Evolutionary conservation across 2,888 invertebrate species (phyloP).

Genomic region (Luperina nickerlii): DNA sequence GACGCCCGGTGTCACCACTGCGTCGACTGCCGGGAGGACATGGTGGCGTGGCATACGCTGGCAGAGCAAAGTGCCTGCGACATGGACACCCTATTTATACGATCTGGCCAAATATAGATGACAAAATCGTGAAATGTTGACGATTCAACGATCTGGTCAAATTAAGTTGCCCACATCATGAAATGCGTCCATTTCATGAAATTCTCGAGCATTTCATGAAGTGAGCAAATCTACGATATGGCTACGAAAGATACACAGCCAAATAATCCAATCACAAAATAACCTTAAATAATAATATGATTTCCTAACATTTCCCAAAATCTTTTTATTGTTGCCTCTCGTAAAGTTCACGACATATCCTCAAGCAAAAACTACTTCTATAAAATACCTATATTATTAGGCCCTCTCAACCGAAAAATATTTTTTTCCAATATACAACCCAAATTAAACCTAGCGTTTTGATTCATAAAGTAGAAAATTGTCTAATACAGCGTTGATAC

Average conservation of each 20-base stretch:
- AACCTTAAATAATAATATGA: neutral
- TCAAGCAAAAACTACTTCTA: slow-evolving; percentile 34
- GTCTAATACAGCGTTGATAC: slow-evolving; percentile 34
- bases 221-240: no score
- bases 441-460: neutral
- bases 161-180: no score
- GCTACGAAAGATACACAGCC: neutral
- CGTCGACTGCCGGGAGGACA: no score
- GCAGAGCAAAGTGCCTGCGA: no score
- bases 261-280: neutral
- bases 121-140: no score
- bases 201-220: no score
- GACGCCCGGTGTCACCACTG: no score
- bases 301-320: slow-evolving; percentile 20
- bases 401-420: slow-evolving; percentile 25
- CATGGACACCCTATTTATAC: no score
- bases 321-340: slow-evolving; percentile 33
- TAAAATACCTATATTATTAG: slow-evolving; percentile 36
- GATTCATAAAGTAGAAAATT: slow-evolving; percentile 8
- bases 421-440: neutral
- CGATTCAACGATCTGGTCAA: no score
- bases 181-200: no score
- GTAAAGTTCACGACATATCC: slow-evolving; percentile 43
- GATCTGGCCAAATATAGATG: no score
- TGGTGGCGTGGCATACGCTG: no score